Evolutionary conservation across 1,140 invertebrate species (phyloP).

Genomic region (Oryctes rhinoceros): DNA sequence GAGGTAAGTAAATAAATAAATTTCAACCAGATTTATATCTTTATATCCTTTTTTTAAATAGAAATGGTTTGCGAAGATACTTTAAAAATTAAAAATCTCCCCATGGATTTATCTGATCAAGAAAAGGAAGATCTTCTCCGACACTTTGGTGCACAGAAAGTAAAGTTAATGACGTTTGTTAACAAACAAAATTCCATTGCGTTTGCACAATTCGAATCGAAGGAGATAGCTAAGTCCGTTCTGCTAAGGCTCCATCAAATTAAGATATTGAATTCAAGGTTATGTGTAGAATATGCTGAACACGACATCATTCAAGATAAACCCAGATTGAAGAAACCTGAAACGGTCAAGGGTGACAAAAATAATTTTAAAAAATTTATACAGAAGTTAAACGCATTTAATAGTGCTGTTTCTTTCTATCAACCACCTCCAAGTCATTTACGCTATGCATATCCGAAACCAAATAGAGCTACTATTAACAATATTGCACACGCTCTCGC

Average conservation of each 20-base stretch:
- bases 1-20: neutral
- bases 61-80: constrained; percentile 58
- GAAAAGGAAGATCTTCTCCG: constrained; percentile 59
- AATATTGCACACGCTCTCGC: constrained; percentile 82
- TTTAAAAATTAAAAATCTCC: constrained; percentile 57
- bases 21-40: neutral
- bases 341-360: constrained; percentile 54
- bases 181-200: constrained; percentile 55
- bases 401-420: constrained; percentile 70
- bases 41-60: neutral
- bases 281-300: constrained; percentile 73
- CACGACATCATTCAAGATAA: constrained; percentile 52
- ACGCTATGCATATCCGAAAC: constrained; percentile 78
- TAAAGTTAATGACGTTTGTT: constrained; percentile 58
- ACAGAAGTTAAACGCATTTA: constrained; percentile 74
- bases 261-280: constrained; percentile 65
- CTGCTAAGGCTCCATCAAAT: constrained; percentile 72
- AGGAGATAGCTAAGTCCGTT: constrained; percentile 66
- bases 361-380: constrained; percentile 72
- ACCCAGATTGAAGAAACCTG: constrained; percentile 50
- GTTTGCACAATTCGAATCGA: constrained; percentile 67
- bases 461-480: constrained; percentile 74
- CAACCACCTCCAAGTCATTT: constrained; percentile 79
- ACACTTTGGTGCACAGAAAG: constrained; percentile 58
- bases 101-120: constrained; percentile 55